Evolutionary conservation across 1,140 invertebrate genomes (phyloP).

Genomic region (Drosophila santomea): DNA sequence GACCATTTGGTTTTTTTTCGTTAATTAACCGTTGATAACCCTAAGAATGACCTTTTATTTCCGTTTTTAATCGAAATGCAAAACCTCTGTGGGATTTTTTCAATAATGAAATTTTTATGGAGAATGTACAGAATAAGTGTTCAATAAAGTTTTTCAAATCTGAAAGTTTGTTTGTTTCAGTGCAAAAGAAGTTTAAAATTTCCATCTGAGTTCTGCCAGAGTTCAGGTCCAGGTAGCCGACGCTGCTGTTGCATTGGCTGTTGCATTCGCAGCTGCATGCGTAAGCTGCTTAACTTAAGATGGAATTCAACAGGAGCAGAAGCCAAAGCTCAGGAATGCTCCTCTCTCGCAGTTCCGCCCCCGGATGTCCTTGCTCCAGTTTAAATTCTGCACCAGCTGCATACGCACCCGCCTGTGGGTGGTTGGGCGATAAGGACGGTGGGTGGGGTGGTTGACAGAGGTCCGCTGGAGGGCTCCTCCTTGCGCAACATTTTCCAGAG

Average conservation of each 20-base stretch:
- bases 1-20: neutral
- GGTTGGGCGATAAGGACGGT: neutral
- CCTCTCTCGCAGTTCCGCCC: conserved; percentile 16
- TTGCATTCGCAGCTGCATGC: conserved; percentile 45
- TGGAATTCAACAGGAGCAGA: conserved; percentile 66
- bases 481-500: conserved; percentile 79
- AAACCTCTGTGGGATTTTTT: too few species aligned
- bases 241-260: conserved; percentile 16
- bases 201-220: conserved; percentile 8
- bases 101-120: too few species aligned
- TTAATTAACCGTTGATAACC: too few species aligned
- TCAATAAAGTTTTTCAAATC: too few species aligned
- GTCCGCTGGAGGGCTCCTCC: conserved; percentile 52
- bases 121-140: too few species aligned
- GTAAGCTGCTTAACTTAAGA: conserved; percentile 77
- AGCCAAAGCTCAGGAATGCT: conserved; percentile 67
- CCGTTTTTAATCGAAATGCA: too few species aligned
- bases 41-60: too few species aligned
- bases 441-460: neutral
- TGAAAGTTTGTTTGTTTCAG: neutral
- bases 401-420: conserved; percentile 52
- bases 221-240: conserved; percentile 27
- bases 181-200: neutral
- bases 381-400: conserved; percentile 69
- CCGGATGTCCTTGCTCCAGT: conserved; percentile 69